A percentile compares a stretch with the other conserved stretches of the same genome.
Evolutionary conservation across 2,113 vertebrate genomes (phyloP).

Genomic region (Muntiacus reevesi): DNA sequence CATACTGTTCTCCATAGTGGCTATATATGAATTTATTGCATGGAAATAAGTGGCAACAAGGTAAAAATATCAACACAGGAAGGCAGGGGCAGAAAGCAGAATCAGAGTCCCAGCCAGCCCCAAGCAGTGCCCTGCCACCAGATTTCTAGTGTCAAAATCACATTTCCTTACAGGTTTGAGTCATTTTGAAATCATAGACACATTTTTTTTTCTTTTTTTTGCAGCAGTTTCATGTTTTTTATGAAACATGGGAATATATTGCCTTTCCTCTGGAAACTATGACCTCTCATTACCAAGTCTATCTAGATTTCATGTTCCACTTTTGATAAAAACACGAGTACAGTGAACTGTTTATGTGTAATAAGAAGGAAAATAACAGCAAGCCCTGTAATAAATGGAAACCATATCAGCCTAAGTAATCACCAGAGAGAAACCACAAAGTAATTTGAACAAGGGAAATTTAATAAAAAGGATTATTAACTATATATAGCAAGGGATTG

Average conservation of each 20-base stretch:
- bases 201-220: rapidly evolving
- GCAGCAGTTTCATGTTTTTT: neutral
- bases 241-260: neutral
- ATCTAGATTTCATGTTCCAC: neutral
- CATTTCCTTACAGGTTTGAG: neutral
- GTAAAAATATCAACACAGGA: rapidly evolving
- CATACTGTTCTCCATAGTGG: neutral
- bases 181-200: neutral
- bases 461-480: neutral
- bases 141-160: neutral
- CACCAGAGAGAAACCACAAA: neutral
- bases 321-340: neutral
- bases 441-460: neutral
- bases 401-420: neutral
- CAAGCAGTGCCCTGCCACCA: neutral
- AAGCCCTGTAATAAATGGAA: neutral
- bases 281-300: neutral
- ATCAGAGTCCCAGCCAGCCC: rapidly evolving
- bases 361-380: neutral
- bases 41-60: neutral
- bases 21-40: neutral
- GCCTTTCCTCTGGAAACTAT: neutral
- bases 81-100: no score
- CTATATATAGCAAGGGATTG: neutral
- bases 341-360: neutral